phyloP scores from a whole-genome alignment of 2,888 invertebrate genomes.

The Odontomyia ornata region DNA sequence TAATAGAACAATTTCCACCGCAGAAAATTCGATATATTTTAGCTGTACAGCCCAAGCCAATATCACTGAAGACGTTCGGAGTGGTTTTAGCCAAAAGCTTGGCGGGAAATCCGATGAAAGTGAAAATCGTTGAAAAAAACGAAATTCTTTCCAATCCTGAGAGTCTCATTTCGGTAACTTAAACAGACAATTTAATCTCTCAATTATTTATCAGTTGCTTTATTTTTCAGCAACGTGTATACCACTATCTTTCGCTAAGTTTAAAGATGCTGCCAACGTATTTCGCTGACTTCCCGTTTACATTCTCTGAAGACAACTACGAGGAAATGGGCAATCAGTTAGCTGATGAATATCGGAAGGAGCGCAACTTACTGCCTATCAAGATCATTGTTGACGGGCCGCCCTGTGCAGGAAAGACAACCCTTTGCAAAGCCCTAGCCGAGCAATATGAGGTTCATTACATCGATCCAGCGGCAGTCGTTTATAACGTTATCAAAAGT shows the following conservation, averaged over 20 bases:
- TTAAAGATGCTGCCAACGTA: constrained; percentile 70
- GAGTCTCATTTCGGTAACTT: constrained; percentile 63
- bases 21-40: constrained; percentile 68
- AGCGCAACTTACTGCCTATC: constrained; percentile 68
- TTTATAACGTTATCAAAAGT: constrained; percentile 36
- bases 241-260: constrained; percentile 69
- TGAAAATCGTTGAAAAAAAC: constrained; percentile 67
- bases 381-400: constrained; percentile 72
- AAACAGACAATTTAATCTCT: background rate
- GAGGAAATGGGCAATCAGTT: constrained; percentile 59
- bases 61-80: constrained; percentile 67
- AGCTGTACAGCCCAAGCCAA: constrained; percentile 71
- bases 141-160: constrained; percentile 69
- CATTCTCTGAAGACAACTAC: constrained; percentile 57
- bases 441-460: constrained; percentile 67
- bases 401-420: constrained; percentile 73
- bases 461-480: constrained; percentile 33
- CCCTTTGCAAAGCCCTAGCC: constrained; percentile 68
- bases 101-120: constrained; percentile 53
- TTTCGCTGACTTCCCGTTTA: constrained; percentile 67
- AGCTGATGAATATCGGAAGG: constrained; percentile 66
- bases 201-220: background rate
- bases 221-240: constrained; percentile 67
- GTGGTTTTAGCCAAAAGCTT: constrained; percentile 64
- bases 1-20: constrained; percentile 67